phyloP scores from a whole-genome alignment of 2,888 invertebrate genomes.

The Caenorhabditis sp. region DNA sequence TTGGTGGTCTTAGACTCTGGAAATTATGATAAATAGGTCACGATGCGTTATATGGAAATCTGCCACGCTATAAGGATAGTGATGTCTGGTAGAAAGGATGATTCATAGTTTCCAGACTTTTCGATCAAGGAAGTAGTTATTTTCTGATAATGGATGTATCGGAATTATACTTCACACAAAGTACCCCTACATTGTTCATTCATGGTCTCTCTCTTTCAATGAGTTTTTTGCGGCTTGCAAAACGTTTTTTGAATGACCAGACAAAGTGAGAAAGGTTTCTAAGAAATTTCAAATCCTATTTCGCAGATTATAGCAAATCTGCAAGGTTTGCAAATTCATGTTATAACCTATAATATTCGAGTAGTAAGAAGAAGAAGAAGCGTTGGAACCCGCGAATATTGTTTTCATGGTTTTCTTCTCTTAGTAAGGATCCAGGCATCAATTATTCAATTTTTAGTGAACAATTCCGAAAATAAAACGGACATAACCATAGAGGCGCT shows the following conservation, averaged over 20 bases:
- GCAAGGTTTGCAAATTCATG: not conserved
- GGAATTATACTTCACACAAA: no score
- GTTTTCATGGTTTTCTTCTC: slow-evolving; percentile 3
- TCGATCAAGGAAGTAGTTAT: not conserved
- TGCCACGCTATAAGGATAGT: slow-evolving; percentile 4
- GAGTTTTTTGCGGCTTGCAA: not conserved
- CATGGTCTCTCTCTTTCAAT: not conserved
- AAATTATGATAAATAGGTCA: slow-evolving; percentile 28
- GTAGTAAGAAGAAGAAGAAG: slow-evolving; percentile 73
- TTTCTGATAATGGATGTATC: no score
- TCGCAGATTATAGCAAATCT: no score
- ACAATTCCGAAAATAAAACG: slow-evolving; percentile 45
- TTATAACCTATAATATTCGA: not conserved
- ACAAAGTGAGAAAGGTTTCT: not conserved
- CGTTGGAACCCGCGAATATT: slow-evolving; percentile 68
- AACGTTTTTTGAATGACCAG: not conserved
- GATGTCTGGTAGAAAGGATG: not conserved
- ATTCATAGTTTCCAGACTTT: not conserved
- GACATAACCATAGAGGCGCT: slow-evolving; percentile 28
- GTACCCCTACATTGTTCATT: not conserved
- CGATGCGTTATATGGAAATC: slow-evolving; percentile 5
- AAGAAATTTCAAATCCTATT: not conserved
- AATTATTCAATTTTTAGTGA: slow-evolving; percentile 63
- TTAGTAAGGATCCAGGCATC: slow-evolving; percentile 42
- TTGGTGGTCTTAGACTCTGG: not conserved